These are phyloP conservation scores for Wiebesia pumilae DNA, from an alignment of 1,140 invertebrate species.

Conservation along the genomic window DNA sequence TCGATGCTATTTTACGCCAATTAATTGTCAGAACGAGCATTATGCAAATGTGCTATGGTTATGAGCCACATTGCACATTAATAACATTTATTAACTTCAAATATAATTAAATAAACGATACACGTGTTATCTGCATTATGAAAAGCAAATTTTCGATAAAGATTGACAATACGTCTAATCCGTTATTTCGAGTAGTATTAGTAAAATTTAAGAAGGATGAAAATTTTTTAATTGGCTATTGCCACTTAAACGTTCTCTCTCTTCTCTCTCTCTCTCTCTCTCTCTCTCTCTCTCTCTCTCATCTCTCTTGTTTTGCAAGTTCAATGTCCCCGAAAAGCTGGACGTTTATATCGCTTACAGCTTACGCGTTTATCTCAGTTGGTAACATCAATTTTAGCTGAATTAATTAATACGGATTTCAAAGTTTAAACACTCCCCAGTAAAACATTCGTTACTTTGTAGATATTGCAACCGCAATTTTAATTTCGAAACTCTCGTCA, in stretches of 20 bases:
- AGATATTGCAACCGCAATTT: conserved; percentile 26
- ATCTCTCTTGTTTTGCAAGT: background rate
- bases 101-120: background rate
- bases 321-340: conserved; percentile 37
- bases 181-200: background rate
- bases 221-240: conserved; percentile 44
- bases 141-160: background rate
- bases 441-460: conserved; percentile 36
- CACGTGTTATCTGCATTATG: background rate
- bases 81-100: background rate
- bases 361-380: conserved; percentile 34
- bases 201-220: background rate
- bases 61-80: background rate
- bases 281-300: background rate
- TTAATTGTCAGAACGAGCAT: background rate
- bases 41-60: background rate
- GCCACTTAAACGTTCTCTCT: background rate
- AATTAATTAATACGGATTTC: conserved; percentile 52
- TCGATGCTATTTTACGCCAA: background rate
- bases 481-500: conserved; percentile 41
- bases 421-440: conserved; percentile 39
- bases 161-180: background rate
- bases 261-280: background rate
- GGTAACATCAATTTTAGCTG: conserved; percentile 38
- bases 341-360: conserved; percentile 32